phyloP scores from a whole-genome alignment of 2,113 vertebrate species.

The Oophaga pumilio region DNA sequence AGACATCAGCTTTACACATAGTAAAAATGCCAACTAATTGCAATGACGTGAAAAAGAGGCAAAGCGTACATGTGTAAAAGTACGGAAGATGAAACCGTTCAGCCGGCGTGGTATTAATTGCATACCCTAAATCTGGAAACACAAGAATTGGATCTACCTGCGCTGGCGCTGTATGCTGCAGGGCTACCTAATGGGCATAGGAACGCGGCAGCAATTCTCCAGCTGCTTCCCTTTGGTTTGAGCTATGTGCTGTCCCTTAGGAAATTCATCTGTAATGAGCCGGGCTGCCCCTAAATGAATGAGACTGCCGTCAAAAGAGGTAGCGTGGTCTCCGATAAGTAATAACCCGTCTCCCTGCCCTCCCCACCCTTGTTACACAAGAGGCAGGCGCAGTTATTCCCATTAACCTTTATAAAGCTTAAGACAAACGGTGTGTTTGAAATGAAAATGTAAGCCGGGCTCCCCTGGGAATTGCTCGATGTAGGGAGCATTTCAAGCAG shows the following conservation, averaged over 20 bases:
- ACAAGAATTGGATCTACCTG: background rate
- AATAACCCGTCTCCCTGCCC: background rate
- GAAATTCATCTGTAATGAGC: constrained; percentile 32
- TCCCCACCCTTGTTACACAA: constrained; percentile 39
- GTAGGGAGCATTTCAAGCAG: constrained; percentile 53
- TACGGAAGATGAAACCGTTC: too few species aligned
- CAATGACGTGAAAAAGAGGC: background rate
- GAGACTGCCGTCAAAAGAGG: constrained; percentile 11
- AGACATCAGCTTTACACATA: background rate
- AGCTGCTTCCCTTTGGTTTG: background rate
- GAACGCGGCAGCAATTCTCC: background rate
- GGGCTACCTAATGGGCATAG: background rate
- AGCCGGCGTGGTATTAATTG: too few species aligned
- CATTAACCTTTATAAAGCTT: constrained; percentile 56
- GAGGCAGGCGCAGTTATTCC: constrained; percentile 39
- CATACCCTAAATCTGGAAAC: background rate
- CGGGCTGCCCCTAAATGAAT: constrained; percentile 34
- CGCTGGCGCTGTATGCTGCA: background rate
- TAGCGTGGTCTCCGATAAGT: constrained; percentile 25
- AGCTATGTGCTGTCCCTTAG: constrained; percentile 1
- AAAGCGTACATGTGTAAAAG: background rate
- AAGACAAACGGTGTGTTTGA: constrained; percentile 57
- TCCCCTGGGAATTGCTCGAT: constrained; percentile 27
- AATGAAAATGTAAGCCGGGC: constrained; percentile 53
- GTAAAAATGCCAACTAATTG: background rate